Base-by-base conservation (phyloP, 64 coral and sea anemone genomes). In the Dendrophyllia cribrosa region DNA sequence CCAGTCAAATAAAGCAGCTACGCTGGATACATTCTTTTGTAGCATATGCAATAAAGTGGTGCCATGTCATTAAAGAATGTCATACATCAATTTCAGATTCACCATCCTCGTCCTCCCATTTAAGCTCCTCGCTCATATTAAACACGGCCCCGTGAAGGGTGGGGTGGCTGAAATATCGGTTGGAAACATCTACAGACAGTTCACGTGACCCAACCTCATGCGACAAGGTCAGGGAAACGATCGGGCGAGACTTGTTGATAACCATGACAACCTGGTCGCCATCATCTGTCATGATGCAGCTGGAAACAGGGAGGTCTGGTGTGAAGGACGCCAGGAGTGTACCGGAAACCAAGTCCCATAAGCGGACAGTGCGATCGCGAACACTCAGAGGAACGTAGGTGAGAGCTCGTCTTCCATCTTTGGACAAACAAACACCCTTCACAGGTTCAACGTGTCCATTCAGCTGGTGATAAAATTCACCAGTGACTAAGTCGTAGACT, bases 211-310 rank as follows among this genome's bases (percentile, higher is more conserved):
- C 88, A 84, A 83, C 88, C 66, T 99, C 94, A 25, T 95, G 91
- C 20, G 97, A 93, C 77, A 96, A 94, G 70, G 86, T 67, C 65
- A 99, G 88, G 10, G 94, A 96, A 60, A 96, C 88, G 70, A 99
- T 99, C 71, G 97, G 94, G 15, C 88, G 91, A 63, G 97, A 96
- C 51, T 96, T 99, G 83, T 99, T 96, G 24, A 99, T 96, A 44
- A 96, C 97, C 91, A 99, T 90, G 70, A 88, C 97, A 89, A 99
- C 91, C 70, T 96, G 94, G 17, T 99, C 91, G 8, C 97, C 97
- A 48, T 99, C 97, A 85, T 99, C 97, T 43, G 82, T 94, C 71
- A 99, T 34, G 45, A 96, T 95, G 59, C 97, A 99, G 78, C 85
- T 96, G n/a, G 97, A 99, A 14, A 99, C 88, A 22, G 97, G 66